Base-by-base conservation (phyloP, 1,140 invertebrate genomes). In the Drosophila kanapiae region DNA sequence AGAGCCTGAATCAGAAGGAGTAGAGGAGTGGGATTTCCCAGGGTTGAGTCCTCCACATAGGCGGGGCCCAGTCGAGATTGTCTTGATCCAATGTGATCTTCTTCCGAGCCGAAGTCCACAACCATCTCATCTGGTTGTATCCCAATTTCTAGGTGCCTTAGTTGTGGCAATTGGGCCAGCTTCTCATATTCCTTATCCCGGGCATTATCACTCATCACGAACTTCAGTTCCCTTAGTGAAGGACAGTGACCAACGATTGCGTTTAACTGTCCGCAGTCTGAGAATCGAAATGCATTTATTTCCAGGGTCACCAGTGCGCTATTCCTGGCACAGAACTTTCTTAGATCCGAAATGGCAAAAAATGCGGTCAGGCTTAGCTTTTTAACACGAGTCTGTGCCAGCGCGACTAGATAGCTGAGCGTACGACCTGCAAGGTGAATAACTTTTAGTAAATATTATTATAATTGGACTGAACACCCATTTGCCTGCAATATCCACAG, bases 201-300 rank as follows among this genome's bases (percentile, higher is more conserved):
- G 18, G 5, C 35, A 42, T 59, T 49, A 35, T 71, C 43, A 38
- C 29, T 40, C 1, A 59, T 16, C 16, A 59, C n/a, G 29, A 72
- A 72, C 33, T 59, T 72, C 0, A 72, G 16, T 29, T 49, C 3
- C 37, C 59, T 72, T 6, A 72, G n/a, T 4, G 33, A 27, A 5
- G 53, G 67, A 11, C 69, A 72, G n/a, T 71, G 67, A 5, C n/a
- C 14, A 37, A 59, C 69, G 6, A 72, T 71, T 49, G 59, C 9
- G 4, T 37, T 29, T 8, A 72, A 9, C 16, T 59, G 40, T 49
- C 69, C 51, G 6, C 42, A 18, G 23, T 72, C 69, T 6, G 53
- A 27, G 23, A 59, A 59, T 2, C 4, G 10, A 37, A 6, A 31
- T 14, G 11, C 18, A 49, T 71, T 72, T 14, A 72, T 31, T 27